Evolutionary conservation across 2,888 invertebrate genomes (phyloP).

Genomic region (Tetrapedia diversipes): DNA sequence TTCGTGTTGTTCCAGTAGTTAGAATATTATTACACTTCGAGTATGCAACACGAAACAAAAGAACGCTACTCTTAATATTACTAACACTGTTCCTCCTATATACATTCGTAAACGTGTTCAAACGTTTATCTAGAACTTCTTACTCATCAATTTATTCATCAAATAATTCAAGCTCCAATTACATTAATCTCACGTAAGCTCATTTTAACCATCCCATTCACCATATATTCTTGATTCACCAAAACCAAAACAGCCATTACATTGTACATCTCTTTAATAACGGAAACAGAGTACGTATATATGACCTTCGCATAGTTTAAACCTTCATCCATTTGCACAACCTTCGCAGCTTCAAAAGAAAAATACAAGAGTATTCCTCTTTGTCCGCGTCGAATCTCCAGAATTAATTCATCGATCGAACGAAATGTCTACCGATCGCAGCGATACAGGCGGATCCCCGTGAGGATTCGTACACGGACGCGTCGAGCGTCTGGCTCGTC

Average conservation of each 20-base stretch:
- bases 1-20: not conserved
- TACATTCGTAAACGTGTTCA: not conserved
- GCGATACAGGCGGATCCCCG: not conserved
- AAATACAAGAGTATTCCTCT: not conserved
- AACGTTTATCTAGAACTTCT: not conserved
- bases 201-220: too few species aligned
- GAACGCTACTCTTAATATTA: not conserved
- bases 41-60: slow-evolving; percentile 12
- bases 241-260: too few species aligned
- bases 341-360: too few species aligned
- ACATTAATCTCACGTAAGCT: not conserved
- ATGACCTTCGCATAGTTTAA: too few species aligned
- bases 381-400: not conserved
- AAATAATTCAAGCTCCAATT: not conserved
- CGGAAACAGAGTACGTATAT: too few species aligned
- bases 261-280: too few species aligned
- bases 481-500: not conserved
- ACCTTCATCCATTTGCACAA: too few species aligned
- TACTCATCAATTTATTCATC: not conserved
- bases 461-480: slow-evolving; percentile 1
- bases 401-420: not conserved
- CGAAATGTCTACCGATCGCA: not conserved
- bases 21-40: not conserved
- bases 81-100: not conserved
- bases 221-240: too few species aligned